These are phyloP conservation scores for Beroe forskalii DNA, from an alignment of 37 sponge, comb jelly and placozoan species.

Conservation along the genomic window DNA sequence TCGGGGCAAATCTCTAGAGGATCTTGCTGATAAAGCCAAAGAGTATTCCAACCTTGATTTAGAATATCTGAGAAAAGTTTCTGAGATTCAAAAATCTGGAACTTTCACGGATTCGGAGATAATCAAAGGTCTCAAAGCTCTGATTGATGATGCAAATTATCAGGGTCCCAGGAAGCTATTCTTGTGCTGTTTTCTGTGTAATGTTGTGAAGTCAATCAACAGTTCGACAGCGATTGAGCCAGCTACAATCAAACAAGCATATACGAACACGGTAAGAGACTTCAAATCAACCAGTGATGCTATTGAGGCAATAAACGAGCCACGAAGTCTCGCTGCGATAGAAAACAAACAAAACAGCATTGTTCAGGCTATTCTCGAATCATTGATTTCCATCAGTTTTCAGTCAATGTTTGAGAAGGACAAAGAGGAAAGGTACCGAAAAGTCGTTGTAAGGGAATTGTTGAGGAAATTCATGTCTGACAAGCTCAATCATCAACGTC, in stretches of 20 bases:
- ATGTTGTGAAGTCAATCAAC: slow-evolving; percentile 12
- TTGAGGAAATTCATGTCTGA: slow-evolving; percentile 15
- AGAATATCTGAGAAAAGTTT: not conserved
- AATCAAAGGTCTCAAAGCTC: slow-evolving; percentile 5
- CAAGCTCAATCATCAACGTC: not conserved
- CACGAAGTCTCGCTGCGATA: not conserved
- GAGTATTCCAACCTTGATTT: slow-evolving; percentile 14
- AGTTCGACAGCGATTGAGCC: not conserved
- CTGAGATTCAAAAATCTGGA: not conserved
- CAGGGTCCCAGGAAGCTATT: slow-evolving; percentile 38
- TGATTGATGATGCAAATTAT: slow-evolving; percentile 10
- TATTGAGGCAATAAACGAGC: slow-evolving; percentile 21
- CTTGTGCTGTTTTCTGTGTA: slow-evolving; percentile 35
- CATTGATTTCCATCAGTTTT: slow-evolving; percentile 39
- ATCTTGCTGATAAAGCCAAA: slow-evolving; percentile 39
- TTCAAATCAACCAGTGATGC: slow-evolving; percentile 63
- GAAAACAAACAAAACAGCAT: slow-evolving; percentile 22
- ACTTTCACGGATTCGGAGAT: slow-evolving; percentile 11
- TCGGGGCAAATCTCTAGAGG: not conserved
- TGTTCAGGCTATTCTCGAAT: slow-evolving; percentile 17
- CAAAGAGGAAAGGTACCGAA: slow-evolving; percentile 16
- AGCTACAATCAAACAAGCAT: slow-evolving; percentile 2
- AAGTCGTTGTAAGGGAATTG: not conserved
- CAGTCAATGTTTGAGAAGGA: slow-evolving; percentile 38
- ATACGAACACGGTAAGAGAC: not conserved